phyloP scores from a whole-genome alignment of 2,888 invertebrate species.

The Herminia tarsipennalis region DNA sequence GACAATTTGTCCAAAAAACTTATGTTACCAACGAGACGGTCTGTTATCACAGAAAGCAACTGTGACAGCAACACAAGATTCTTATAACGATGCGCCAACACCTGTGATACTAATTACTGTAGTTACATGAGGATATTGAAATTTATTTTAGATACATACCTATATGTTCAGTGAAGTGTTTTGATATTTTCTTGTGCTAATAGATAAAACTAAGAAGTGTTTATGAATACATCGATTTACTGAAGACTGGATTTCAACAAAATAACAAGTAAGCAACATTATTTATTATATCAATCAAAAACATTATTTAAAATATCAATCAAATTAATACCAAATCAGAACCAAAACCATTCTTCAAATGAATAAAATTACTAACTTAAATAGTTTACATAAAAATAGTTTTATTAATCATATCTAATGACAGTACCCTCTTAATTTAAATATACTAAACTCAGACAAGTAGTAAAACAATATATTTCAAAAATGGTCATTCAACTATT shows the following conservation, averaged over 20 bases:
- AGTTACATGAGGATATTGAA: slow-evolving; percentile 72
- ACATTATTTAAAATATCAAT: neutral
- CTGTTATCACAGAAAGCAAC: slow-evolving; percentile 44
- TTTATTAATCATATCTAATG: no score
- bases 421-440: no score
- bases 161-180: slow-evolving; percentile 75
- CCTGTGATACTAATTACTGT: slow-evolving; percentile 71
- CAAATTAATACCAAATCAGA: neutral
- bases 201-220: slow-evolving; percentile 52
- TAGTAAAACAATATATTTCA: no score
- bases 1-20: slow-evolving; percentile 70
- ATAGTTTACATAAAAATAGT: no score
- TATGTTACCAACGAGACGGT: slow-evolving; percentile 58
- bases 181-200: slow-evolving; percentile 59
- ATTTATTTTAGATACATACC: slow-evolving; percentile 63
- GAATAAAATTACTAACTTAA: no score
- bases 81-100: slow-evolving; percentile 76
- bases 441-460: no score
- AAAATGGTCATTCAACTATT: no score
- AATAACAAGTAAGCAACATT: slow-evolving; percentile 25
- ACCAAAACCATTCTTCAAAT: neutral
- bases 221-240: slow-evolving; percentile 30
- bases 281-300: no score
- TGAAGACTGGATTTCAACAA: slow-evolving; percentile 43
- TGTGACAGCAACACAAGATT: slow-evolving; percentile 55